Percentiles rank a stretch among this genome's conserved stretches.
These are phyloP conservation scores for Hemithea aestivaria DNA, from an alignment of 2,888 invertebrate genomes.

Conservation along the genomic window DNA sequence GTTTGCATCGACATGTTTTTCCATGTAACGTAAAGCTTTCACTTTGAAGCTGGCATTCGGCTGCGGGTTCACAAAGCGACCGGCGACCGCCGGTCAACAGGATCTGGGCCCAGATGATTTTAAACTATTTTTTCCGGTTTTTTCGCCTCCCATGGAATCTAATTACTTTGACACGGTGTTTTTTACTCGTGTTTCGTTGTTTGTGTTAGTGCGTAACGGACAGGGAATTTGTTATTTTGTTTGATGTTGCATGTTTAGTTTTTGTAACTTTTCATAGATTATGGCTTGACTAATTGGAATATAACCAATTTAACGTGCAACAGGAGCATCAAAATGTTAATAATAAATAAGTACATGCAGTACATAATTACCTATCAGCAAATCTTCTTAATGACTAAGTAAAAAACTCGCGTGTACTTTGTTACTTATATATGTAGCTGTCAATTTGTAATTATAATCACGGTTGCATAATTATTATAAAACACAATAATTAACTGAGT, in stretches of 20 bases:
- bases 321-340: too few species aligned
- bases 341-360: too few species aligned
- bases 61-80: constrained; percentile 1
- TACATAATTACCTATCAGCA: too few species aligned
- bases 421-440: too few species aligned
- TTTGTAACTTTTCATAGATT: too few species aligned
- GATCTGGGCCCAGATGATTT: constrained; percentile 13
- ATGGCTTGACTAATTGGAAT: too few species aligned
- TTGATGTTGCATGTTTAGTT: background rate
- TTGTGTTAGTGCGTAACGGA: constrained; percentile 7
- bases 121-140: constrained; percentile 21
- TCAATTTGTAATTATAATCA: too few species aligned
- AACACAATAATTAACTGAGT: too few species aligned
- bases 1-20: constrained; percentile 10
- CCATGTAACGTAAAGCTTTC: constrained; percentile 7
- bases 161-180: constrained; percentile 24
- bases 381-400: too few species aligned
- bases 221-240: background rate
- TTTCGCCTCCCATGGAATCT: constrained; percentile 23
- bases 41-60: constrained; percentile 11
- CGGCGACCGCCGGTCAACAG: constrained; percentile 5
- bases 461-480: too few species aligned
- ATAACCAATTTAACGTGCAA: too few species aligned
- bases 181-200: constrained; percentile 15
- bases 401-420: too few species aligned